Evolutionary conservation across 2,113 vertebrate genomes (phyloP), one percentile per base, ranked within the genome.

Genomic region (Semnornis frantzii): DNA sequence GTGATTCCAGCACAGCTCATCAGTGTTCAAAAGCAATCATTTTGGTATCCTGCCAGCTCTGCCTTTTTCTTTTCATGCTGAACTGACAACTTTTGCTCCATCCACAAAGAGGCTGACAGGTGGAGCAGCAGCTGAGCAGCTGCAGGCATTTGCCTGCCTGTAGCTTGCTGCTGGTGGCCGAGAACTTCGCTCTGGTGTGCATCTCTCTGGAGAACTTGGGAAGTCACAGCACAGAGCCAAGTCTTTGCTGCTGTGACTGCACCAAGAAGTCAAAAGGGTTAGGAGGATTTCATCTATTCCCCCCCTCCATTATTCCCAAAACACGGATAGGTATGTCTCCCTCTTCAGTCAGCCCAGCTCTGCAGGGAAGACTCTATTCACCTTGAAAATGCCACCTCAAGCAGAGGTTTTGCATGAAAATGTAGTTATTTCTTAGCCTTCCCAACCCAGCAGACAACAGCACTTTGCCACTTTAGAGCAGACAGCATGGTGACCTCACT

Each of bases 41-140:
- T 81, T 92, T 42, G 85, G 42, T 78, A 54, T 52, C 81, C 44
- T 44, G 65, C 48, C 85, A 92, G 65, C 44, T 90, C 73, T 94
- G 62, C 37, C 72, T 94, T 85, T 82, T 89, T 62, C 33, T 87
- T 81, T 93, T 92, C 90, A 83, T 50, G 92, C 76, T 96, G 96
- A 93, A 94, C 73, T 90, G 85, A 94, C 76, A 93, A 75, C 39
- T 96, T 88, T 72, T 88, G 30, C 54, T 88, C 44, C 54, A 85
- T 88, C 80, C 65, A 68, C 50, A 85, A 86, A 87, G 62, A 87
- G 9, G 33, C 60, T 94, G 96, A 93, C 93, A 96, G 95, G 95
- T 93, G 92, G 93, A 96, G 85, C 65, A 88, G 92, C 93, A 96
- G 95, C 92, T 96, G 93, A 96, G 88, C 72, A 88, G 92, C 96